A percentile compares a stretch with the other conserved stretches of the same genome.
Evolutionary conservation across 2,113 vertebrate genomes (phyloP).

Genomic region (Tragelaphus buxtoni): DNA sequence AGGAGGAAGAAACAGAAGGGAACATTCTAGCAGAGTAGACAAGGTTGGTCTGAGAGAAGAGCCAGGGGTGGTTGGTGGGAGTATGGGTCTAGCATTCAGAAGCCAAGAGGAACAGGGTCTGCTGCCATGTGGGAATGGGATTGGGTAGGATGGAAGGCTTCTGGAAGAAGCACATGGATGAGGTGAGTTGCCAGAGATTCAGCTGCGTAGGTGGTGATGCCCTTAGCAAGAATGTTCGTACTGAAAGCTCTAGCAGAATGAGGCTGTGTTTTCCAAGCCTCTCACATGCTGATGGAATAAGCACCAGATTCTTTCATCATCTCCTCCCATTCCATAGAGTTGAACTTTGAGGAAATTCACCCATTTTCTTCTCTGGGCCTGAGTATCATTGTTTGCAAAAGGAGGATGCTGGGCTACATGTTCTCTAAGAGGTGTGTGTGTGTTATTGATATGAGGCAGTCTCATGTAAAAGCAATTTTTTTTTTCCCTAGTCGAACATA

Average conservation of each 20-base stretch:
- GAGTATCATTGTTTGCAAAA: not conserved
- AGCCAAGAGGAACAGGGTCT: not conserved
- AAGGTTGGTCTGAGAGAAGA: not conserved
- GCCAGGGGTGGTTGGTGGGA: not conserved
- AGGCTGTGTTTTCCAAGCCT: not conserved
- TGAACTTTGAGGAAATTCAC: not conserved
- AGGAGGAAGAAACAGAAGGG: not conserved
- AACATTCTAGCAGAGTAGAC: not conserved
- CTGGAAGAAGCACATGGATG: fast-evolving
- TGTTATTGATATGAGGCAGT: not conserved
- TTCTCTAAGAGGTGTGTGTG: not conserved
- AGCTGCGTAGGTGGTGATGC: too few species aligned
- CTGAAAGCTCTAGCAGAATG: not conserved
- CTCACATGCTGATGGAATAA: not conserved
- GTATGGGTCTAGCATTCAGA: not conserved
- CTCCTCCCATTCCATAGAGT: not conserved
- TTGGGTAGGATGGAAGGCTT: not conserved
- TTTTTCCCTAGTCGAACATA: not conserved
- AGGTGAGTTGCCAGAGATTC: not conserved
- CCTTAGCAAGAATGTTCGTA: too few species aligned
- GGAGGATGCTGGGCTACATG: not conserved
- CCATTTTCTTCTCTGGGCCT: not conserved
- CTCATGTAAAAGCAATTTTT: not conserved
- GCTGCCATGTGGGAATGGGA: not conserved
- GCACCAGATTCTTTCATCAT: not conserved